Conservation (phyloP, 64 coral and sea anemone genomes). For the Hydrozoanthus tunicans region DNA sequence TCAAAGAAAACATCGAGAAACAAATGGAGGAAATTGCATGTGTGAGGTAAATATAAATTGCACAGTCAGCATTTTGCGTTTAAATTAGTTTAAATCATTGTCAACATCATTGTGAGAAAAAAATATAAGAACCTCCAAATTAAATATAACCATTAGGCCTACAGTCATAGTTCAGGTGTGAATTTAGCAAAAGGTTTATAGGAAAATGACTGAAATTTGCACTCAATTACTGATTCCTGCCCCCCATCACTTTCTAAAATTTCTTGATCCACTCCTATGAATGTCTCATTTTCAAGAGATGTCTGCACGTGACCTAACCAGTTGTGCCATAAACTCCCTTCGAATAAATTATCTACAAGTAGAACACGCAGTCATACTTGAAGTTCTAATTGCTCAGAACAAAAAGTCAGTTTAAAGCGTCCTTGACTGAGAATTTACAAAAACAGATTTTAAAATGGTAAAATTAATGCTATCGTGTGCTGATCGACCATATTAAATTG, state of each 20-base stretch:
- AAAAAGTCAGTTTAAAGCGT: background rate
- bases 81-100: background rate
- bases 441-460: background rate
- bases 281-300: conserved; percentile 22
- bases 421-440: background rate
- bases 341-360: background rate
- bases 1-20: conserved; percentile 22
- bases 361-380: background rate
- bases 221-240: background rate
- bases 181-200: background rate
- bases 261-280: background rate
- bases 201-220: background rate
- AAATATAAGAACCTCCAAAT: background rate
- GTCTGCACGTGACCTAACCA: background rate
- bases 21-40: conserved; percentile 48
- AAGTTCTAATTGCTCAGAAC: conserved; percentile 5
- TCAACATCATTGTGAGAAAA: background rate
- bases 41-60: background rate
- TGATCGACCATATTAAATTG: background rate
- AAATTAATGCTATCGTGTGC: background rate
- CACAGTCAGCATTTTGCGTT: background rate
- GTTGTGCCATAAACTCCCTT: background rate
- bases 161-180: background rate
- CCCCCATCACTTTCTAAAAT: background rate
- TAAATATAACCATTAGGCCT: background rate